These are phyloP conservation scores for Sebastes goodei DNA, from an alignment of 2,797 vertebrate species.

Conservation along the genomic window DNA sequence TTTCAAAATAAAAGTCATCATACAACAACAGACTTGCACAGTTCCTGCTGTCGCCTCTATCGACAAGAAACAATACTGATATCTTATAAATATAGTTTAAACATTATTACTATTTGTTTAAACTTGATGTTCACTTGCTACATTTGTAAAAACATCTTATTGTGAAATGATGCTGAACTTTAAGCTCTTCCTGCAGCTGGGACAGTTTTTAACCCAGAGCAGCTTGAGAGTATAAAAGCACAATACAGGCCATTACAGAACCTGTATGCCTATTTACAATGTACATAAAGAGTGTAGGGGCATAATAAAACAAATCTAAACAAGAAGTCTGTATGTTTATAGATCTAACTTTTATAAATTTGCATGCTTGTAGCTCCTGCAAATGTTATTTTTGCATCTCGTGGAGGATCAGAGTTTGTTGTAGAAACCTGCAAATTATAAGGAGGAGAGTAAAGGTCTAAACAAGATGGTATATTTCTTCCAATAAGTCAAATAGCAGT, in stretches of 20 bases:
- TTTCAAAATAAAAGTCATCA: slow-evolving; percentile 47
- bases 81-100: background rate
- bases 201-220: background rate
- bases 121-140: background rate
- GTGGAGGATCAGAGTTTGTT: background rate
- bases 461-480: background rate
- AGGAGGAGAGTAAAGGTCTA: background rate
- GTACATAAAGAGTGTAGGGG: background rate
- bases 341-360: background rate
- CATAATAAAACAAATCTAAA: background rate
- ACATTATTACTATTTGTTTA: background rate
- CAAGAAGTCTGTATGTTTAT: background rate
- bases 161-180: background rate
- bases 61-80: background rate
- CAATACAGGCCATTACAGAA: background rate
- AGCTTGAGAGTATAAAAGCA: background rate
- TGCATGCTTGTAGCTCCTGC: background rate
- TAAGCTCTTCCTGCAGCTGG: background rate
- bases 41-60: background rate
- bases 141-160: background rate
- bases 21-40: background rate
- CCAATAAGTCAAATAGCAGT: background rate
- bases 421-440: background rate
- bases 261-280: background rate
- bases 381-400: background rate